Evolutionary conservation across 2,113 vertebrate species (phyloP), one percentile per base, ranked within the genome.

Genomic region (Pelmatolapia mariae): DNA sequence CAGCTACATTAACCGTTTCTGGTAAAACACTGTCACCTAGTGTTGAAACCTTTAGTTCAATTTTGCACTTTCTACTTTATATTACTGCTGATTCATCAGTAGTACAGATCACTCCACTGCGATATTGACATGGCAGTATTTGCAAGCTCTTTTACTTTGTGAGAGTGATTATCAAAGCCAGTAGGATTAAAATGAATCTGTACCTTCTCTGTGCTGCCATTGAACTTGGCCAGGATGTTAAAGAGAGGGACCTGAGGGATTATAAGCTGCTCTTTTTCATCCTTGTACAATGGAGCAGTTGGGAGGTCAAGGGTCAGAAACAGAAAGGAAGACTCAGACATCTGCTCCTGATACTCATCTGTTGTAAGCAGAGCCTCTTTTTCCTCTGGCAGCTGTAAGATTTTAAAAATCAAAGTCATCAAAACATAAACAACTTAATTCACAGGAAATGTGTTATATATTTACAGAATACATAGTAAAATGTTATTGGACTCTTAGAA

Each of bases 201-300:
- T 95, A 98, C 98, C 98, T 99, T 99, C 92, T 99, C 99, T 0
- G 97, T 99, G 93, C 93, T 97, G 7, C 99, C 99, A 0, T 97
- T 99, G 96, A 99, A 99, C 88, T 99, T 99, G 71, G 95, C 97
- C 95, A 99, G 90, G 95, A 99, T 99, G 96, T 98, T 99, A 96
- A 99, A 99, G 63, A 99, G 98, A 0, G 99, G 99, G 26, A 99
- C 99, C 93, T 99, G 99, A 3, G 99, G 99, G 87, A 99, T 99
- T 43, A 99, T 99, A 4, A 99, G 98, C 95, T 99, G 99, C 94
- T 99, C 99, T 89, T 99, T 99, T 95, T 99, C 99, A 0, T 99
- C 99, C 95, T 99, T 99, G 92, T 99, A 99, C 56, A 99, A 97
- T 0, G 99, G 99, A 1, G 99, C 98, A 0, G 98, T 99, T 45